A percentile compares a stretch with the other conserved stretches of the same genome.
Evolutionary conservation across 2,113 vertebrate genomes (phyloP).

Genomic region (Vanacampus margaritifer): DNA sequence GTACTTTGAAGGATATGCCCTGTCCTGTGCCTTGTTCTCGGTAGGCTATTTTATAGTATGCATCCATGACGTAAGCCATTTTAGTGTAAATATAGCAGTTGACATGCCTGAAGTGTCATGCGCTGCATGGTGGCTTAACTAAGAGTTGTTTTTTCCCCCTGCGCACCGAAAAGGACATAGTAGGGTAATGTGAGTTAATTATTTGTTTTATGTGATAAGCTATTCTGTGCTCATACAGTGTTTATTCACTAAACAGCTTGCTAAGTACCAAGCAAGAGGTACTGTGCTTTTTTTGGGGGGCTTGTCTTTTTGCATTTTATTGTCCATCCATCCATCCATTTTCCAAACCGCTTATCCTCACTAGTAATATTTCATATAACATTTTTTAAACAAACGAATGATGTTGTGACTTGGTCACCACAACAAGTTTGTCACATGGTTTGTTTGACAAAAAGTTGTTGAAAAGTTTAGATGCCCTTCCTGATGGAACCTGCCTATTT

Average conservation of each 20-base stretch:
- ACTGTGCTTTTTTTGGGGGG: neutral
- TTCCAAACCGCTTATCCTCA: too few species aligned
- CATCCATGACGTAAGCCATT: conserved; percentile 15
- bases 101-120: conserved; percentile 33
- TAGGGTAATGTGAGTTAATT: conserved; percentile 1
- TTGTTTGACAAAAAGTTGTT: too few species aligned
- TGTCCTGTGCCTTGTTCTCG: neutral
- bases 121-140: conserved; percentile 1
- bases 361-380: too few species aligned
- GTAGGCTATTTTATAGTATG: neutral
- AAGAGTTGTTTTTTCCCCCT: neutral
- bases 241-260: neutral
- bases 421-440: too few species aligned
- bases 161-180: neutral
- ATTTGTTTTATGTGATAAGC: neutral
- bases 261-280: neutral
- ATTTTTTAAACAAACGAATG: too few species aligned
- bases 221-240: neutral
- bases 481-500: too few species aligned
- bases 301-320: neutral
- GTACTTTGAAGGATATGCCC: neutral
- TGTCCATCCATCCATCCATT: too few species aligned
- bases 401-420: too few species aligned
- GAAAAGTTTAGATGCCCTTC: too few species aligned
- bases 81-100: conserved; percentile 42